Evolutionary conservation across 1,140 invertebrate genomes (phyloP), one percentile per base, ranked within the genome.

Genomic region (Acromyrmex charruanus): DNA sequence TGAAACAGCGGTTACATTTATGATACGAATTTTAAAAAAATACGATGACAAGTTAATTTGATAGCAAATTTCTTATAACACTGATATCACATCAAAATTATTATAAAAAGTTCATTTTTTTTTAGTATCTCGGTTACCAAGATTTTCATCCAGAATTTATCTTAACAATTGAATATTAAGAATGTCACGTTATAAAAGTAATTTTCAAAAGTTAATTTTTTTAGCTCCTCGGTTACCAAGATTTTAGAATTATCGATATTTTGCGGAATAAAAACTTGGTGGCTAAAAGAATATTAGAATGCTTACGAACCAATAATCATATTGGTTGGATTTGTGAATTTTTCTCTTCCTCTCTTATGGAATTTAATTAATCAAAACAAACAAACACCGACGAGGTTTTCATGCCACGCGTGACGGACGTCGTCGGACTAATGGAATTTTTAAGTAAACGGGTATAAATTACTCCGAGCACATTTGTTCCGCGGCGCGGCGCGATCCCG

Each of bases 361-460:
- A 72, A 87, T 90, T 90, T 87, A 84, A 90, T 90, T 90, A 90
- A 87, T 90, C 86, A 90, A 89, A 90, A 90, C 81, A 87, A 89
- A 90, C 88, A 89, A 87, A 84, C 58, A n/a, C 44, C 85, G 55
- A 6, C 28, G 28, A 58, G 59, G 1, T 58, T 63, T 25, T 31
- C 53, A 66, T 51, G 21, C 53, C 55, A 21, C 35, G 51, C 49
- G 28, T 53, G 58, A 58, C 71, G 51, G 18, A 79, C 82, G 74
- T 77, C 72, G 81, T 49, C 21, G 44, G 61, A 58, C 85, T 89
- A 89, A 90, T 90, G 89, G 88, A 90, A 90, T 90, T 90, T 90
- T 90, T 90, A 87, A 90, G 88, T 74, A 89, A 90, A 90, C 89
- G 77, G 31, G 55, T 58, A 53, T 72, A 77, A 84, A 87, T 89